Conservation (phyloP, 2,888 invertebrate species). For the Petrophora chlorosata region DNA sequence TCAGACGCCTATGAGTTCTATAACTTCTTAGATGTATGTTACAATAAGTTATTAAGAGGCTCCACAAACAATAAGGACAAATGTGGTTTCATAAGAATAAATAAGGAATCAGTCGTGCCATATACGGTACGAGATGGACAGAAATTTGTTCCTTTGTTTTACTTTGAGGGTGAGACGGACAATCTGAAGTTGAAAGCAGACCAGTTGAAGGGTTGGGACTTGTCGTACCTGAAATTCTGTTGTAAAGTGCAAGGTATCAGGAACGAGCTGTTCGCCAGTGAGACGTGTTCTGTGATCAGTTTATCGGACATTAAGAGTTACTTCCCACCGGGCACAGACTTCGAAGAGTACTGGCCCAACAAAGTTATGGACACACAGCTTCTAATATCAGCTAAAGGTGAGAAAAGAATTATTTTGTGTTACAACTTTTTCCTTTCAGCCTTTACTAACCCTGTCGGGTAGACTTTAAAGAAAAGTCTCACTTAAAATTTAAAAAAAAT, state of each 20-base stretch:
- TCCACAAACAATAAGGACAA: conserved; percentile 89
- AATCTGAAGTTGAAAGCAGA: conserved; percentile 94
- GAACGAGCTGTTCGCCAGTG: conserved; percentile 95
- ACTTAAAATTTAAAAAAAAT: no score
- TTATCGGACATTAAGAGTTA: conserved; percentile 95
- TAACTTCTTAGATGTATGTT: conserved; percentile 94
- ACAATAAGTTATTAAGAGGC: conserved; percentile 90
- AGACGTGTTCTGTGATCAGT: conserved; percentile 95
- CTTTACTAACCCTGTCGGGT: neutral
- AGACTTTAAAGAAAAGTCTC: neutral
- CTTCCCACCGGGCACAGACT: conserved; percentile 94
- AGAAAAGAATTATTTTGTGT: conserved; percentile 15
- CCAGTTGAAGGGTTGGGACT: conserved; percentile 95
- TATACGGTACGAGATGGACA: conserved; percentile 92
- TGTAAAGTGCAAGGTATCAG: conserved; percentile 97
- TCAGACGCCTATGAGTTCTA: conserved; percentile 95
- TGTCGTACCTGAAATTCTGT: conserved; percentile 96
- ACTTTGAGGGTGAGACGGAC: conserved; percentile 95
- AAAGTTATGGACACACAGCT: conserved; percentile 93
- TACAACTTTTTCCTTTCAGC: neutral
- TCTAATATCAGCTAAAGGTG: conserved; percentile 87
- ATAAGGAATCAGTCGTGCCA: conserved; percentile 96
- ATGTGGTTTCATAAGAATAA: conserved; percentile 95
- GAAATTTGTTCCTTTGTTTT: conserved; percentile 96
- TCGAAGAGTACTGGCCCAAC: conserved; percentile 97